A percentile compares a stretch with the other conserved stretches of the same genome.
These are phyloP conservation scores for cattle (Bos taurus) DNA, from an alignment of 2,113 vertebrate genomes.

Conservation along the genomic window ARS-UCD2.0 NC_037330.1:103400001-103400500, in stretches of 20 bases:
- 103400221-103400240: background rate
- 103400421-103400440: background rate
- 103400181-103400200: background rate
- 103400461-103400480: background rate
- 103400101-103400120: background rate
- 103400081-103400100: background rate
- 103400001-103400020: background rate
- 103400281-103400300: background rate
- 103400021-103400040: background rate
- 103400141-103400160: background rate
- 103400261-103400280: background rate
- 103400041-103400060: background rate
- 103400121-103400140: background rate
- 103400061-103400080: background rate
- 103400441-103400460: background rate
- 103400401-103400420: background rate
- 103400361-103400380: background rate
- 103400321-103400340: background rate
- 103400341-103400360: background rate
- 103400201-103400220: background rate
- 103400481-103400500: background rate
- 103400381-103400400: background rate
- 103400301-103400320: background rate
- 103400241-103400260: background rate
- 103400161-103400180: background rate